Base-by-base conservation (phyloP, 1,140 invertebrate genomes). In the Drosophila gunungcola region DNA sequence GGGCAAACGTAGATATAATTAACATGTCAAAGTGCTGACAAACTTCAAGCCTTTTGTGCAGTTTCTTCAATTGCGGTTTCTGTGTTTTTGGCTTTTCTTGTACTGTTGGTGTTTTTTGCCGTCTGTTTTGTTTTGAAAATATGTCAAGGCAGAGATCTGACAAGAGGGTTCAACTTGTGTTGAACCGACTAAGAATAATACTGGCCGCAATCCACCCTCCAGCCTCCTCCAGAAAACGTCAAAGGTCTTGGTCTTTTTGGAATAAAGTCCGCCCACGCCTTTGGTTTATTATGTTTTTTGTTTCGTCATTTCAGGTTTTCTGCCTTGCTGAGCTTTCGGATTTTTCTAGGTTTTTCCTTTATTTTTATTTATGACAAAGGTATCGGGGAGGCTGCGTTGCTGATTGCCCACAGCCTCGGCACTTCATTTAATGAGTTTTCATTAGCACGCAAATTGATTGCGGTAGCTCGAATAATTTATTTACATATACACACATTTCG, bases 1-100 rank as follows among this genome's bases (percentile, higher is more conserved):
- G 68, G 25, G 46, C 63, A 63, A 80, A 67, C 57, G 73, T 73
- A 81, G 68, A 81, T 78, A 78, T 74, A 81, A 82, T 82, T 82
- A 82, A 82, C 80, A 82, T 78, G 80, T 81, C 79, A 78, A 81
- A 78, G 74, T 77, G 72, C 78, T 82, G 68, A 82, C 78, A 82
- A 81, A 80, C 73, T 80, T 72, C 61, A 80, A 72, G 72, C 61
- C 55, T 54, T 80, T 70, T 76, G 56, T 70, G 65, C 53, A 72
- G 58, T 49, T 58, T 53, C 78, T 64, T 68, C 64, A 76, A 70
- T 76, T 80, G 78, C 60, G 58, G 65, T 70, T 67, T 53, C 36
- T 51, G 52, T 55, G 16, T 27, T 61, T 34, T 67, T 12, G 48
- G 42, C 13, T 69, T 46, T 29, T 36, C n/a, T 56, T 16, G 29